Base-by-base conservation (phyloP, 2,113 vertebrate genomes). In the Aplodontia rufa region DNA sequence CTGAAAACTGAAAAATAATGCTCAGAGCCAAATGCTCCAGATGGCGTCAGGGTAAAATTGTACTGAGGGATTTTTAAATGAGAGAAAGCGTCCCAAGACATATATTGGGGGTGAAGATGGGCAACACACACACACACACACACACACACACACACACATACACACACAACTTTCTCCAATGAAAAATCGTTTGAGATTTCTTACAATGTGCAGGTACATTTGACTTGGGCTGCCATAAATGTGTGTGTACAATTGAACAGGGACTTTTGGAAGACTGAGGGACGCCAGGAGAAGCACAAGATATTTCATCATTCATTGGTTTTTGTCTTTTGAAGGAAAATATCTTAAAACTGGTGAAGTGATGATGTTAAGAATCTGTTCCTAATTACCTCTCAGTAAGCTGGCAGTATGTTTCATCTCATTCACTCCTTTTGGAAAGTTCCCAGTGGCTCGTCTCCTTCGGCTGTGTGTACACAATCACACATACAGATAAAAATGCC, bases 321-420 rank as follows among this genome's bases (percentile, higher is more conserved):
- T 87, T 86, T 53, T 92, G 69, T 96, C 85, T 94, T 91, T 95
- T 91, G 90, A 91, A 96, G 91, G 87, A 95, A 92, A 94, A 87
- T 83, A 72, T 89, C 90, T 95, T 97, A 14, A 94, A 95, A 92
- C 92, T 92, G 72, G 80, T 66, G 53, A 83, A 79, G 37, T 87
- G 90, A 86, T 72, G 79, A 87, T 96, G 85, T 96, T 94, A 93
- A 49, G 87, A 94, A 42, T 53, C 93, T 95, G 91, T 81, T 96
- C 74, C 62, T 93, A 93, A 97, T 96, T 81, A 89, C 80, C 35
- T 26, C 55, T 79, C 68, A 62, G 62, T 74, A 79, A 84, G 62
- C 47, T 82, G 90, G 88, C 80, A 66, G 49, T 78, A 66, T 78
- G 53, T 47, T 79, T 71, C 76, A 82, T 22, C 55, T 93, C 91